These are phyloP conservation scores for Oreotragus oreotragus DNA, from an alignment of 2,113 vertebrate species.

Conservation along the genomic window DNA sequence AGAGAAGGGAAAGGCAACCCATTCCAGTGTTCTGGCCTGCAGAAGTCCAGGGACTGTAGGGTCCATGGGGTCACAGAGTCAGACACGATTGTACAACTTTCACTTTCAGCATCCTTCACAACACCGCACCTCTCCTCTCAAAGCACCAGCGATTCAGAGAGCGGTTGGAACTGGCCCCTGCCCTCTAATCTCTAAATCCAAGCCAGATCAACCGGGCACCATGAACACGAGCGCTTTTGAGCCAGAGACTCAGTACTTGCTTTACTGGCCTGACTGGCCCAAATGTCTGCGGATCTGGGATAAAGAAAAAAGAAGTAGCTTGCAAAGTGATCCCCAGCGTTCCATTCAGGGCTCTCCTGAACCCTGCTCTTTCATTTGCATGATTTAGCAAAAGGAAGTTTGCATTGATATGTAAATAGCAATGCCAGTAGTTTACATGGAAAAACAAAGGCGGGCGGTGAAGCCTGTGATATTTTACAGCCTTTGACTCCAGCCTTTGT, in stretches of 20 bases:
- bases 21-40: neutral
- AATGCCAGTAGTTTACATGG: neutral
- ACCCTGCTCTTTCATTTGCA: neutral
- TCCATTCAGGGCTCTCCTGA: neutral
- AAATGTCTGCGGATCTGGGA: neutral
- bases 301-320: neutral
- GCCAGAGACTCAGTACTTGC: neutral
- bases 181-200: neutral
- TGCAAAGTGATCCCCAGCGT: neutral
- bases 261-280: neutral
- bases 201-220: neutral
- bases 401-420: neutral
- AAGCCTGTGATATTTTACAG: neutral
- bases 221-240: accelerated
- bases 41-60: neutral
- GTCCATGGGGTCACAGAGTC: neutral
- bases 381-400: neutral
- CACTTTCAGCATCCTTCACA: neutral
- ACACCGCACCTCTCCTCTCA: accelerated
- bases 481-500: neutral
- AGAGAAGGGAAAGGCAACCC: neutral
- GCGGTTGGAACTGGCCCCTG: accelerated
- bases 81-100: accelerated
- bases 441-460: neutral
- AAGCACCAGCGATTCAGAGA: accelerated